phyloP scores from a whole-genome alignment of 2,797 vertebrate genomes.

The Buphagus erythrorhynchus region DNA sequence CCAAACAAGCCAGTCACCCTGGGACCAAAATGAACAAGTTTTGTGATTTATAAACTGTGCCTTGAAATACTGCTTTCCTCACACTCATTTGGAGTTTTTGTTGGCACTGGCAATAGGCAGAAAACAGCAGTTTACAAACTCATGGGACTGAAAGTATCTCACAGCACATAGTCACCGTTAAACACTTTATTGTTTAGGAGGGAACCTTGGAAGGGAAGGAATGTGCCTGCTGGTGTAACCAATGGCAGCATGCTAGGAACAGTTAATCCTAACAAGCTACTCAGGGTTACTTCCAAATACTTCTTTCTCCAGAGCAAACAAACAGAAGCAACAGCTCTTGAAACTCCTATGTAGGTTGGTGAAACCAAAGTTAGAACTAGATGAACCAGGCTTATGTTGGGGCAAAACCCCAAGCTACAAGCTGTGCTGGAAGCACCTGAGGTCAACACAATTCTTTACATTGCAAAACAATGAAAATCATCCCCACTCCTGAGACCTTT shows the following conservation, averaged over 20 bases:
- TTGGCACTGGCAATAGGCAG: background rate
- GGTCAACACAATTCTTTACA: background rate
- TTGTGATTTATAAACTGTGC: constrained; percentile 32
- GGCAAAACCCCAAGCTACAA: background rate
- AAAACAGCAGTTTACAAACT: background rate
- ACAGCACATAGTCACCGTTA: constrained; percentile 26
- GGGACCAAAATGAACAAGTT: background rate
- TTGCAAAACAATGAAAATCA: background rate
- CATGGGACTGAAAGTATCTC: constrained; percentile 28
- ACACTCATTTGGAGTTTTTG: background rate
- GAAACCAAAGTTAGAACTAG: background rate
- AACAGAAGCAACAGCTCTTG: background rate
- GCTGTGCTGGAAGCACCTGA: background rate
- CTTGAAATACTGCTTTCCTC: constrained; percentile 14
- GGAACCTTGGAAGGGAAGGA: constrained; percentile 21
- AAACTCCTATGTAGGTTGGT: background rate
- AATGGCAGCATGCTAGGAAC: background rate
- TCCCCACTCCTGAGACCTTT: background rate
- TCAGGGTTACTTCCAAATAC: background rate
- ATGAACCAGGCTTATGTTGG: background rate
- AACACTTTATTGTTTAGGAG: constrained; percentile 67
- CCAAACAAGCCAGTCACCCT: background rate
- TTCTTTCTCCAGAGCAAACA: background rate
- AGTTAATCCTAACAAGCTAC: constrained; percentile 21
- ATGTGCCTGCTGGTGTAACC: background rate